Evolutionary conservation across 2,888 invertebrate species (phyloP).

Genomic region (Heteropelma amictum): DNA sequence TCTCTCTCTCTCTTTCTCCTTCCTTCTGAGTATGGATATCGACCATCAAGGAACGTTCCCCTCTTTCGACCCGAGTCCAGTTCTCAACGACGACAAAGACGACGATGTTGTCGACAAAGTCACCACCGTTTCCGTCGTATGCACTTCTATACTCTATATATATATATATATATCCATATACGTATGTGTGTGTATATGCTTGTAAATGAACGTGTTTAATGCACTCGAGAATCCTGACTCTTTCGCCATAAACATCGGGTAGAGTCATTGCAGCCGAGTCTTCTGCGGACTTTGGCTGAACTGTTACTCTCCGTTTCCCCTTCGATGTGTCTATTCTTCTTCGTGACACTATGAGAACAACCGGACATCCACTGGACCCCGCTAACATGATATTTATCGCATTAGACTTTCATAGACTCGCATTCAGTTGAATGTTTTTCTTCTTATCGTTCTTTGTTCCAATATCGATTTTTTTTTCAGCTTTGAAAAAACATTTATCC

Average conservation of each 20-base stretch:
- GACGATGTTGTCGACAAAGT: conserved; percentile 32
- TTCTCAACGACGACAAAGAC: conserved; percentile 48
- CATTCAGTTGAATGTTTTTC: neutral
- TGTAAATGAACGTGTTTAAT: neutral
- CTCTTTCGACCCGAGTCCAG: conserved; percentile 44
- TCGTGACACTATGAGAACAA: conserved; percentile 40
- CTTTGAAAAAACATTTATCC: neutral
- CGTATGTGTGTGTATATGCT: neutral
- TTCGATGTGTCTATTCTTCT: conserved; percentile 44
- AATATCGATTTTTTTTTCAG: neutral
- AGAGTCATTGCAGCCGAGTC: conserved; percentile 50
- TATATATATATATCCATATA: neutral
- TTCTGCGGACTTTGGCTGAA: conserved; percentile 39
- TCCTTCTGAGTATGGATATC: conserved; percentile 66
- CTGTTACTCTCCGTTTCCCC: conserved; percentile 24
- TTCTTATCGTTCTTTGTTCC: neutral
- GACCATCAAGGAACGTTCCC: conserved; percentile 68
- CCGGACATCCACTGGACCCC: neutral
- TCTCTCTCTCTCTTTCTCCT: conserved; percentile 24
- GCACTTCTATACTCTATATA: no score
- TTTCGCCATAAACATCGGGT: neutral
- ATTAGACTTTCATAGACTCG: no score
- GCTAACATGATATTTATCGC: neutral
- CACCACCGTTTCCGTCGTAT: conserved; percentile 6
- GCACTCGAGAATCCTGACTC: neutral